Conservation (phyloP, 2,888 invertebrate species). For the Cynaeus angustus region DNA sequence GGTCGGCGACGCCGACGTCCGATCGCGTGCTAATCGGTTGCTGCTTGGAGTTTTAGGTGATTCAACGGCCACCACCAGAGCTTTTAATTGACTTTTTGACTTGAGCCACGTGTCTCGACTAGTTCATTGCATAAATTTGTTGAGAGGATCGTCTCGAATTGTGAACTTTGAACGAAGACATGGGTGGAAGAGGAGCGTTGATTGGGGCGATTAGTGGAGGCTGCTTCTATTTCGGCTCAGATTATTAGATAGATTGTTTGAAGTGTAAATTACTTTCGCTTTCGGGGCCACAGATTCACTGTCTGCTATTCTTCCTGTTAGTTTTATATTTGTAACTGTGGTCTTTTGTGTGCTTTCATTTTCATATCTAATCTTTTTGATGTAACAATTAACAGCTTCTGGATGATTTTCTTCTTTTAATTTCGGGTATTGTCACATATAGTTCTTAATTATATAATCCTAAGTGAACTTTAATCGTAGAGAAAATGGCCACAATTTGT, state of each 20-base stretch:
- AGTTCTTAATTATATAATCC: not conserved
- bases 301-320: too few relatives aligned
- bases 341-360: too few relatives aligned
- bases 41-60: conserved; percentile 4
- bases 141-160: conserved; percentile 7
- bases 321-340: too few relatives aligned
- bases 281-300: not conserved
- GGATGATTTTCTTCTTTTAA: not conserved
- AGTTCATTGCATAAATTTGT: conserved; percentile 1
- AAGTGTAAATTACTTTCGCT: not conserved
- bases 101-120: conserved; percentile 12
- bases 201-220: conserved; percentile 4
- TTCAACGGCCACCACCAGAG: conserved; percentile 2
- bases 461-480: not conserved
- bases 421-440: not conserved
- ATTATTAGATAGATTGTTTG: conserved; percentile 2
- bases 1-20: conserved; percentile 18
- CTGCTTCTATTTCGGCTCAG: not conserved
- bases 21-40: conserved; percentile 8
- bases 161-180: conserved; percentile 13
- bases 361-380: too few relatives aligned
- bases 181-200: conserved; percentile 13
- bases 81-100: conserved; percentile 15
- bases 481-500: not conserved
- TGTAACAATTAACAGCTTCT: too few relatives aligned